Percentiles rank a stretch among this genome's conserved stretches.
phyloP scores from a whole-genome alignment of 2,888 invertebrate genomes.

The Heliconius ethilla region DNA sequence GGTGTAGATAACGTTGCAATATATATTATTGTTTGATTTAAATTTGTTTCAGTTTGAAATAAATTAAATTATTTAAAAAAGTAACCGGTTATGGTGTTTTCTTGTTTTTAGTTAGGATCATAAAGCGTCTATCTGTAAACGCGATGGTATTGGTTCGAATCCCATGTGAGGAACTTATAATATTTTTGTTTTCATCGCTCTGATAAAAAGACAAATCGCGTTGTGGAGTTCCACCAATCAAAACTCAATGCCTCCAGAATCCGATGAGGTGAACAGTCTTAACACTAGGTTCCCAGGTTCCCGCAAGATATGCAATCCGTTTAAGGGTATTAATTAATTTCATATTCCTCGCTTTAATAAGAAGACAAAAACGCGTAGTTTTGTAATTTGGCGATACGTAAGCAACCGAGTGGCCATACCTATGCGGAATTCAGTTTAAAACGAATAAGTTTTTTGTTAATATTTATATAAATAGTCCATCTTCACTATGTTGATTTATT shows the following conservation, averaged over 20 bases:
- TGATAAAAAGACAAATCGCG: background rate
- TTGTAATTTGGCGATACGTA: too few relatives aligned
- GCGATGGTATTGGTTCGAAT: background rate
- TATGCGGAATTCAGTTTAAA: too few relatives aligned
- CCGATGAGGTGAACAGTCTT: background rate
- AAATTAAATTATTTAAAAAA: too few relatives aligned
- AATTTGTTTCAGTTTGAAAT: background rate
- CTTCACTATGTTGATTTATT: background rate
- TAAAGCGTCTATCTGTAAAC: background rate
- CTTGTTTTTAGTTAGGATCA: too few relatives aligned
- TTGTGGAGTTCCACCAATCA: too few relatives aligned
- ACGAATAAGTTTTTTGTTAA: too few relatives aligned
- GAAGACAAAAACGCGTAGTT: too few relatives aligned
- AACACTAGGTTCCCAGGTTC: background rate
- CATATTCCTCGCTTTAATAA: too few relatives aligned
- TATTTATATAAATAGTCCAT: background rate
- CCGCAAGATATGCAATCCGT: too few relatives aligned
- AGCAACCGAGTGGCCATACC: too few relatives aligned
- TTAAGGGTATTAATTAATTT: too few relatives aligned
- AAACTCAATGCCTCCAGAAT: background rate
- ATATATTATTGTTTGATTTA: background rate
- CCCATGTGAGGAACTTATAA: background rate
- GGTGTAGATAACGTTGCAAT: slow-evolving; percentile 1
- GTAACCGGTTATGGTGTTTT: too few relatives aligned
- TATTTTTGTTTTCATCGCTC: background rate